Evolutionary conservation across 2,113 vertebrate species (phyloP).

Genomic region (Anhinga rufa): DNA sequence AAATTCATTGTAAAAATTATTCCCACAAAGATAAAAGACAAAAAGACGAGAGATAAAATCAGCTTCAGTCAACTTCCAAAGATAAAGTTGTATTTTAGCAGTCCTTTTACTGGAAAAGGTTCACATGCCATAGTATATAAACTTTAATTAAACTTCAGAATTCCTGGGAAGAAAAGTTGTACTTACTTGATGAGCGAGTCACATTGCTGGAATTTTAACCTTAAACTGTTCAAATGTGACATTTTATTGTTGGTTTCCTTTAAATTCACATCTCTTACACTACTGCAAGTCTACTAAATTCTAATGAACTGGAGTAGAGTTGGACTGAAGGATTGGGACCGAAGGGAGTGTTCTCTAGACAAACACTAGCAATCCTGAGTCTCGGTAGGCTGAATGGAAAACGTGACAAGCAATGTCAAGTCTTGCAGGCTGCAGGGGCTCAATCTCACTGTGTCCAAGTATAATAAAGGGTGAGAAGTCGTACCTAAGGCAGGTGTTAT

Average conservation of each 20-base stretch:
- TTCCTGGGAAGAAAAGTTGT: neutral
- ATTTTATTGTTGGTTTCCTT: neutral
- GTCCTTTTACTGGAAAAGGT: neutral
- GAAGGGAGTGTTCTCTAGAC: neutral
- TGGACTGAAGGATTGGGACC: neutral
- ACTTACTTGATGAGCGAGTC: neutral
- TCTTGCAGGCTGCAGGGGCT: neutral
- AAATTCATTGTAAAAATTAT: neutral
- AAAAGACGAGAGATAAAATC: neutral
- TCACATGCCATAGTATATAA: accelerated
- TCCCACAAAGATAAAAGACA: neutral
- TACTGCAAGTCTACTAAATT: neutral
- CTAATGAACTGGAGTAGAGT: neutral
- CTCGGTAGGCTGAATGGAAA: neutral
- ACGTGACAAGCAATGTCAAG: neutral
- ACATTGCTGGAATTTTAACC: neutral
- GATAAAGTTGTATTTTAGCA: neutral
- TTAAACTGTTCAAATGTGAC: neutral
- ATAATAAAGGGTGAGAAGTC: neutral
- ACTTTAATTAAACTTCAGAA: neutral
- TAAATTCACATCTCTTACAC: neutral
- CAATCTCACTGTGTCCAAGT: neutral
- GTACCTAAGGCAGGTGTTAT: neutral
- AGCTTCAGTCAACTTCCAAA: accelerated
- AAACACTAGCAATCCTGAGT: accelerated